Percentiles rank a stretch among this genome's conserved stretches.
phyloP scores from a whole-genome alignment of 2,113 vertebrate species.

The Cyprinodon tularosa region DNA sequence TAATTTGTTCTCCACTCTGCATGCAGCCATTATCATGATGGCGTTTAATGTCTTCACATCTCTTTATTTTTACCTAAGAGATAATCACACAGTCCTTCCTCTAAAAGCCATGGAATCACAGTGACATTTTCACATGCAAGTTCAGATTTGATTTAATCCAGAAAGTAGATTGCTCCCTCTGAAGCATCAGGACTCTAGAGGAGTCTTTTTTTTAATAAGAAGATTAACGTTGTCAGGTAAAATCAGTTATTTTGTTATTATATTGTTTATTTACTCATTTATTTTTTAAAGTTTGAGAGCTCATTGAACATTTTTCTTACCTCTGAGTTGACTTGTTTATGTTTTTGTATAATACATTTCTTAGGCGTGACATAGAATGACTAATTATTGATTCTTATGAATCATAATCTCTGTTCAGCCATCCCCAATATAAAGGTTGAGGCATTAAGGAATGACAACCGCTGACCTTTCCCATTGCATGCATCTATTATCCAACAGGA shows the following conservation, averaged over 20 bases:
- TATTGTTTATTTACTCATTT: background rate
- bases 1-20: constrained; percentile 53
- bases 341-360: constrained; percentile 2
- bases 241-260: background rate
- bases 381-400: constrained; percentile 47
- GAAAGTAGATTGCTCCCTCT: constrained; percentile 3
- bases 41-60: constrained; percentile 62
- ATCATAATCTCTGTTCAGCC: constrained; percentile 28
- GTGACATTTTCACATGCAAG: constrained; percentile 59
- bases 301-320: background rate
- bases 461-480: constrained; percentile 65
- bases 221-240: background rate
- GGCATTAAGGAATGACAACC: constrained; percentile 69
- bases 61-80: constrained; percentile 42
- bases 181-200: background rate
- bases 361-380: constrained; percentile 22
- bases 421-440: constrained; percentile 70
- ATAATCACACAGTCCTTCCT: constrained; percentile 54
- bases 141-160: constrained; percentile 20
- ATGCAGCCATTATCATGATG: constrained; percentile 29
- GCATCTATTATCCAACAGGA: constrained; percentile 70
- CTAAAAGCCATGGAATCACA: constrained; percentile 51
- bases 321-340: constrained; percentile 4
- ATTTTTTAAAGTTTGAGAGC: background rate
- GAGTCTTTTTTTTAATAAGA: background rate